Base-by-base conservation (phyloP, 2,113 vertebrate species). In the Ptilonorhynchus violaceus region DNA sequence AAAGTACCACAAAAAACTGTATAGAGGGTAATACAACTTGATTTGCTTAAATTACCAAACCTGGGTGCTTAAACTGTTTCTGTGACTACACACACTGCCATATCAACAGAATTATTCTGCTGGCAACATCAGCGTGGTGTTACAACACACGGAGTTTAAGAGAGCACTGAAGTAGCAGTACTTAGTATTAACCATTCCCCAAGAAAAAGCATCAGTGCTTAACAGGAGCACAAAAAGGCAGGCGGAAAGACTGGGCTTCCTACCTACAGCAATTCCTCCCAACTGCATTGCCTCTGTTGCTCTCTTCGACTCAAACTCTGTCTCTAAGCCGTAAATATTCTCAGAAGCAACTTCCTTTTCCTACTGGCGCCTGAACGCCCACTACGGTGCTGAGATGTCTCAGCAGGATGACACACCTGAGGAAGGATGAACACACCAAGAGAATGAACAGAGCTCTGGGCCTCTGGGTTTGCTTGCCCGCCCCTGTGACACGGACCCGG, bases 81-180 rank as follows among this genome's bases (percentile, higher is more conserved):
- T 60, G 35, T 59, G 55, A 68, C 20, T 49, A 28, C 2, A 13
- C 6, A 56, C 11, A 16, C 17, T 39, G 44, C 23, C 75, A 21
- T 0, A 75, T 44, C 30, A 59, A 31, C 13, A 88, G 41, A 67
- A 83, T 47, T 42, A 37, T 4, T 30, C 60, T 21, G 19, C 33
- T n/a, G n/a, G n/a, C n/a, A n/a, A n/a, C n/a, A n/a, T n/a, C 63
- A 44, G 39, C 5, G 16, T 2, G 1, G 19, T 2, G 0, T 25
- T 55, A 37, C 7, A 75, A 47, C 4, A 11, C 21, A 49, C 9
- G 0, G 1, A 72, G 25, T 84, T 89, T 59, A 77, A 47, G 15
- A 53, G 22, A 30, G 13, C 0, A 1, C 19, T 84, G 44, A 42
- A 59, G 21, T 18, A 44, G 11, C 4, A 50, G 7, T 0, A 2